phyloP scores from a whole-genome alignment of 2,797 vertebrate genomes.

The Heliangelus exortis region DNA sequence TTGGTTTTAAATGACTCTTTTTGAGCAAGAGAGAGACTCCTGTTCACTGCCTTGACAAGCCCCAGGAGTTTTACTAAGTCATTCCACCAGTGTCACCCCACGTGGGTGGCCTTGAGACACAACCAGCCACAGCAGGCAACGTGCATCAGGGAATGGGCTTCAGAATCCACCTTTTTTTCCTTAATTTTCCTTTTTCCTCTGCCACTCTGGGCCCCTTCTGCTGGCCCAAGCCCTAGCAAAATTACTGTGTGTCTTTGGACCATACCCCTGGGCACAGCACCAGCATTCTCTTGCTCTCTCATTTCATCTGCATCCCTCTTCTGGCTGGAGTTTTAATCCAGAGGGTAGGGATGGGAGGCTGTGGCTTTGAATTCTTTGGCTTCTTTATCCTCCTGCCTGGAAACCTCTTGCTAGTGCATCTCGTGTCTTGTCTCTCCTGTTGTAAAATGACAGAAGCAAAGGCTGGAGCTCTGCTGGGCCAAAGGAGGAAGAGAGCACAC shows the following conservation, averaged over 20 bases:
- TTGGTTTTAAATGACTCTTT: background rate
- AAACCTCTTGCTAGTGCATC: background rate
- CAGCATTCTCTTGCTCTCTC: background rate
- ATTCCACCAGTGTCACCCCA: background rate
- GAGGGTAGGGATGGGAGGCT: background rate
- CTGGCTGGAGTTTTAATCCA: background rate
- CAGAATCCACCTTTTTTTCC: background rate
- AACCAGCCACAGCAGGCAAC: background rate
- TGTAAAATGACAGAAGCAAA: background rate
- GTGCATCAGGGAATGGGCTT: background rate
- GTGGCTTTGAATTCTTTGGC: slow-evolving; percentile 33
- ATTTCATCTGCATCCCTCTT: slow-evolving; percentile 16
- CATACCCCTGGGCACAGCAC: background rate
- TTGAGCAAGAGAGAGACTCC: background rate
- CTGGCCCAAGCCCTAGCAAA: background rate
- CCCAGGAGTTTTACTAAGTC: background rate
- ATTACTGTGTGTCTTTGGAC: background rate
- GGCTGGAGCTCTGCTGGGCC: background rate
- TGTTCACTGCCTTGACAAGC: background rate
- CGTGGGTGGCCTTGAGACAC: background rate
- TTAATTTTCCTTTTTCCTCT: background rate
- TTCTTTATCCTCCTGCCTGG: background rate
- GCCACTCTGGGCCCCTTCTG: background rate
- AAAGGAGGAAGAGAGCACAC: background rate
- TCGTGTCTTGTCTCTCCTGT: background rate